A percentile compares a stretch with the other conserved stretches of the same genome.
phyloP scores from a whole-genome alignment of 1,140 invertebrate species.

The Drosophila trapezifrons region DNA sequence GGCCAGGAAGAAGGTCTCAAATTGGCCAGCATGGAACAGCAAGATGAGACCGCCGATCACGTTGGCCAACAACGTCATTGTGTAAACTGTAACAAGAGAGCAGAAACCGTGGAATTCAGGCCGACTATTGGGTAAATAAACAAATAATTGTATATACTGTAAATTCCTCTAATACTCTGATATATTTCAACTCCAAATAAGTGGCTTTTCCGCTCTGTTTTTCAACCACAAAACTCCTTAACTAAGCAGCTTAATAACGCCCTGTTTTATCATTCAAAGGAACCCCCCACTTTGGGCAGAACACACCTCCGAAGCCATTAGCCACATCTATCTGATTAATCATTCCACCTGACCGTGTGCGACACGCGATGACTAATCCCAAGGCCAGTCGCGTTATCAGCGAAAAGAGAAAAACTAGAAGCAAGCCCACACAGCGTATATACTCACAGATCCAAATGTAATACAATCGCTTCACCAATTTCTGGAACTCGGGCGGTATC shows the following conservation, averaged over 20 bases:
- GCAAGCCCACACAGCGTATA: conserved; percentile 67
- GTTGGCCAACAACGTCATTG: conserved; percentile 93
- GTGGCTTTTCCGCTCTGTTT: background rate
- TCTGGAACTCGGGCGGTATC: conserved; percentile 98
- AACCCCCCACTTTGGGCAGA: background rate
- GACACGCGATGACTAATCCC: conserved; percentile 46
- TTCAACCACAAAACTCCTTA: background rate
- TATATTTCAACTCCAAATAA: background rate
- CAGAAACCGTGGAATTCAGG: background rate
- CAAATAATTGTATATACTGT: background rate
- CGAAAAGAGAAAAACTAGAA: conserved; percentile 16
- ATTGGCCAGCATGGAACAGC: conserved; percentile 87
- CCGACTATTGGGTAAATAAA: background rate
- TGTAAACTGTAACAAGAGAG: conserved; percentile 89
- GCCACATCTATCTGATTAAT: conserved; percentile 31
- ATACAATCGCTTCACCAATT: conserved; percentile 96
- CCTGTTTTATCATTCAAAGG: background rate
- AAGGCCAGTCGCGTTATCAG: conserved; percentile 29
- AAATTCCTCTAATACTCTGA: too few relatives aligned
- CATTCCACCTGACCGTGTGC: background rate
- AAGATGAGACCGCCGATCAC: conserved; percentile 92
- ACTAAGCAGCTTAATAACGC: background rate
- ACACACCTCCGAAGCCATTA: conserved; percentile 13
- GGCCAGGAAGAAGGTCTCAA: conserved; percentile 94
- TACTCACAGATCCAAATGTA: conserved; percentile 98